Evolutionary conservation across 2,888 invertebrate genomes (phyloP).

Genomic region (Cremastinae sp.): DNA sequence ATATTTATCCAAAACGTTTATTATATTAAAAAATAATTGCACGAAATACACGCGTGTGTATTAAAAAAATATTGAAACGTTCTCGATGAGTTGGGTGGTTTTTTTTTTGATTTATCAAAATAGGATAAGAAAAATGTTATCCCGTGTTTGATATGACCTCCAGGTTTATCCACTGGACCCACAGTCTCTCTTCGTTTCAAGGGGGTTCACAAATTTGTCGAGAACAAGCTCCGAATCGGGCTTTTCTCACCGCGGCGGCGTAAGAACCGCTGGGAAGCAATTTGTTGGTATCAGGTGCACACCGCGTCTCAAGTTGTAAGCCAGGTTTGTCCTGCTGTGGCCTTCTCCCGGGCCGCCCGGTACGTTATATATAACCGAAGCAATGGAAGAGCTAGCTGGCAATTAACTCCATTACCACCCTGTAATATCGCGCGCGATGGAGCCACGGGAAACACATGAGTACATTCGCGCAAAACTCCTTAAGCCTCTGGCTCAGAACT

Average conservation of each 20-base stretch:
- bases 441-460: constrained; percentile 65
- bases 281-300: constrained; percentile 80
- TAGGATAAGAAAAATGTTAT: background rate
- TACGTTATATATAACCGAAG: constrained; percentile 34
- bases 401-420: constrained; percentile 81
- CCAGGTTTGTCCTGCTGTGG: constrained; percentile 72
- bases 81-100: no score
- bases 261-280: constrained; percentile 67
- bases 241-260: constrained; percentile 50
- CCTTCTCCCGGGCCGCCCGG: constrained; percentile 41
- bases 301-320: constrained; percentile 79
- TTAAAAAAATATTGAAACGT: background rate
- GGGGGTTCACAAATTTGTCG: constrained; percentile 54
- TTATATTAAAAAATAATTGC: no score
- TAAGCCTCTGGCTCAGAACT: constrained; percentile 76
- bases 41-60: no score
- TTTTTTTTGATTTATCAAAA: constrained; percentile 2
- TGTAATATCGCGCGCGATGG: constrained; percentile 75
- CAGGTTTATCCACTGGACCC: constrained; percentile 30
- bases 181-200: constrained; percentile 3
- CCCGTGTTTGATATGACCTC: constrained; percentile 13
- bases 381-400: constrained; percentile 65
- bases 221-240: constrained; percentile 27
- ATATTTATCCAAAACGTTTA: constrained; percentile 4
- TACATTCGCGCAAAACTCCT: constrained; percentile 73